Evolutionary conservation across 2,113 vertebrate genomes (phyloP).

Genomic region (Aldabrachelys gigantea): DNA sequence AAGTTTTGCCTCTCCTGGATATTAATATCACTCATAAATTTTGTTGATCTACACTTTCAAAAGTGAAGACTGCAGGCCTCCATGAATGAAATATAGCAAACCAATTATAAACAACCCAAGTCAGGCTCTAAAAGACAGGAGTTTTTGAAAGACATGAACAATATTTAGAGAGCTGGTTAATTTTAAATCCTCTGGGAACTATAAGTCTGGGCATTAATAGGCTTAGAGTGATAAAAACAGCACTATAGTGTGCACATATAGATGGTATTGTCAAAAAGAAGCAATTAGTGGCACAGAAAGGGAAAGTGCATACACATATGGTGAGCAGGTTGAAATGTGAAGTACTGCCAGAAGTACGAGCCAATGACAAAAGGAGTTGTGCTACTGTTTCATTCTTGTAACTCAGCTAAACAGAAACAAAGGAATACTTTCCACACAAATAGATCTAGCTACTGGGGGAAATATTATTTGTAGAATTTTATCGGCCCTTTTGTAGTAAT

Average conservation of each 20-base stretch:
- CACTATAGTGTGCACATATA: constrained; percentile 78
- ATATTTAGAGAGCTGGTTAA: constrained; percentile 86
- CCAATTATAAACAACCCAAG: constrained; percentile 80
- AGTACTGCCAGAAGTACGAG: constrained; percentile 62
- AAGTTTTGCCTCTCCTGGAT: constrained; percentile 75
- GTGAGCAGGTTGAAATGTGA: constrained; percentile 79
- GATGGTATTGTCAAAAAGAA: constrained; percentile 82
- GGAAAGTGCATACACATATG: constrained; percentile 76
- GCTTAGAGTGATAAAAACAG: constrained; percentile 83
- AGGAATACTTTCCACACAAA: constrained; percentile 25
- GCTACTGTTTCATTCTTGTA: constrained; percentile 58
- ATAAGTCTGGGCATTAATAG: constrained; percentile 85
- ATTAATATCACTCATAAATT: constrained; percentile 82
- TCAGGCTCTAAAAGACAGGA: constrained; percentile 77
- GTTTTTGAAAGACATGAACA: constrained; percentile 80
- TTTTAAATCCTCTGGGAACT: constrained; percentile 83
- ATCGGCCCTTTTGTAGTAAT: background rate
- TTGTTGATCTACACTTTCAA: constrained; percentile 78
- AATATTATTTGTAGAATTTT: background rate
- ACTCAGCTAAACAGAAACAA: constrained; percentile 32
- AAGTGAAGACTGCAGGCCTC: constrained; percentile 74
- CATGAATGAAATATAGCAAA: constrained; percentile 82
- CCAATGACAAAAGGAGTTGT: constrained; percentile 60
- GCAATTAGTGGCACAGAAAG: constrained; percentile 81
- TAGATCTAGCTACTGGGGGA: background rate